These are phyloP conservation scores for Ailurus styani DNA, from an alignment of 2,113 vertebrate genomes.

Conservation along the genomic window DNA sequence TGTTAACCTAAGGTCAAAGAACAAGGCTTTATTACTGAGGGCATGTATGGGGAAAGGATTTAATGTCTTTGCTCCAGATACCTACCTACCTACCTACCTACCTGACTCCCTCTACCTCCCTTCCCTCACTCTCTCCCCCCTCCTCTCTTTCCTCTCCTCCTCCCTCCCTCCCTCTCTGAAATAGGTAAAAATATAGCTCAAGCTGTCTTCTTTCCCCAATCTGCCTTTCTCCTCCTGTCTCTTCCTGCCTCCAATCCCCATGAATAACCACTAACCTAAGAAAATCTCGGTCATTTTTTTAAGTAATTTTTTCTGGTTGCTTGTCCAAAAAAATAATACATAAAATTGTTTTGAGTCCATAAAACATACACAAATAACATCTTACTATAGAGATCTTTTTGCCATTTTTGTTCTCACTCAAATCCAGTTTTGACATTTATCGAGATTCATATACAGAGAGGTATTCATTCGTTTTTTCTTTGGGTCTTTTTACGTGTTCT, in stretches of 20 bases:
- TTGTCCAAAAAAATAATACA: background rate
- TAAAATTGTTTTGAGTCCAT: background rate
- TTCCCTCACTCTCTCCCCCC: background rate
- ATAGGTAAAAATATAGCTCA: background rate
- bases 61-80: background rate
- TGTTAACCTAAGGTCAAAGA: conserved; percentile 81
- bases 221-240: background rate
- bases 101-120: background rate
- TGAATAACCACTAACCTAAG: background rate
- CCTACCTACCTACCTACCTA: too few relatives aligned
- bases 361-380: background rate
- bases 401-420: background rate
- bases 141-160: background rate
- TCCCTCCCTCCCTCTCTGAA: background rate
- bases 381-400: background rate
- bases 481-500: background rate
- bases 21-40: background rate
- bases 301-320: background rate
- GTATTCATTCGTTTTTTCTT: background rate
- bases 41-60: background rate
- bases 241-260: background rate
- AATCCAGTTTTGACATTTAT: background rate
- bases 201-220: background rate
- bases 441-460: background rate
- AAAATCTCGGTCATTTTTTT: background rate